phyloP scores from a whole-genome alignment of 2,113 vertebrate species.

The Melanerpes formicivorus region DNA sequence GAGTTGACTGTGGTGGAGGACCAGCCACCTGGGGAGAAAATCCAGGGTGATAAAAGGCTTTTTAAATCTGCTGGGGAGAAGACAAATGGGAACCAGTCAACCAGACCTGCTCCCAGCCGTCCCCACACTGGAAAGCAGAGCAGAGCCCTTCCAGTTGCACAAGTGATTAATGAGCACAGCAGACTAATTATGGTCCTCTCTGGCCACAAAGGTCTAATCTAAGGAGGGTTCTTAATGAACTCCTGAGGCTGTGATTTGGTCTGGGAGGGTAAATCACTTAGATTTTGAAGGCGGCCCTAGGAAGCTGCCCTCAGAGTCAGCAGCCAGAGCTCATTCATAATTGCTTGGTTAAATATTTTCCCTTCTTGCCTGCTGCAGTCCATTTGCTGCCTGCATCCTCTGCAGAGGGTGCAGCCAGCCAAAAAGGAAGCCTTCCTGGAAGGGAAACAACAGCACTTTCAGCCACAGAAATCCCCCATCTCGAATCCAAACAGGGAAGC shows the following conservation, averaged over 20 bases:
- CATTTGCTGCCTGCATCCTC: conserved; percentile 13
- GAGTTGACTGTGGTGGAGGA: not conserved
- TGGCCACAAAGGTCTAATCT: not conserved
- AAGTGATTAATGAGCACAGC: conserved; percentile 12
- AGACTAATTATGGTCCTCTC: not conserved
- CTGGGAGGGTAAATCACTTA: not conserved
- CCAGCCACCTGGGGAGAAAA: not conserved
- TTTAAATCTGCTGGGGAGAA: not conserved
- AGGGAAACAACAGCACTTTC: conserved; percentile 66
- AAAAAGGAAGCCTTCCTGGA: conserved; percentile 64
- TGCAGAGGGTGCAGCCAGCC: not conserved
- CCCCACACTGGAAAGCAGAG: not conserved
- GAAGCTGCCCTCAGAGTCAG: not conserved
- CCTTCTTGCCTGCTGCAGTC: not conserved
- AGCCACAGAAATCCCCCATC: conserved; percentile 64
- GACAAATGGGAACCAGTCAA: not conserved
- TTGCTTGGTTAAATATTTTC: conserved; percentile 55
- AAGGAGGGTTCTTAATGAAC: not conserved
- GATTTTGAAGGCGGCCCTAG: not conserved
- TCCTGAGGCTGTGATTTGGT: not conserved
- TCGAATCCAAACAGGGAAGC: conserved; percentile 59
- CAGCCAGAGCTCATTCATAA: conserved; percentile 10
- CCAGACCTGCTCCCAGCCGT: not conserved
- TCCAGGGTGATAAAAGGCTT: conserved; percentile 12
- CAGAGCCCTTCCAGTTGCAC: not conserved